A percentile compares a stretch with the other conserved stretches of the same genome.
Conservation (phyloP, 2,113 vertebrate genomes). For the Pipa parva region DNA sequence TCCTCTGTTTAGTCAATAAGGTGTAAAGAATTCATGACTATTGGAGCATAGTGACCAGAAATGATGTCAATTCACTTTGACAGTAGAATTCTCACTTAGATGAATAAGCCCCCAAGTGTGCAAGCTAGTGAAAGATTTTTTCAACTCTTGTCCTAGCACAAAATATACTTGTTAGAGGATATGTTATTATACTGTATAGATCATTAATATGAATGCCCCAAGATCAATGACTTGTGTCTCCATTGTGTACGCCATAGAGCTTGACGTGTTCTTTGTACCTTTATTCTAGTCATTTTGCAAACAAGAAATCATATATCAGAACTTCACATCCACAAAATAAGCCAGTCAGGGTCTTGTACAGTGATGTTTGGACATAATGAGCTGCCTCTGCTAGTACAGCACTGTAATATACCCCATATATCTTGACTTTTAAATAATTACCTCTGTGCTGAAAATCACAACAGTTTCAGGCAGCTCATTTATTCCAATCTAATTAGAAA, state of each 20-base stretch:
- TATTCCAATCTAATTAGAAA: constrained; percentile 46
- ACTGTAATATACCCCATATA: constrained; percentile 7
- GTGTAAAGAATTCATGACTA: no score
- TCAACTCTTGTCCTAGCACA: not conserved
- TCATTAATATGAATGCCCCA: constrained; percentile 11
- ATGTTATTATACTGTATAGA: constrained; percentile 4
- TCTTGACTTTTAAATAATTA: constrained; percentile 47
- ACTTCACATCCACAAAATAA: constrained; percentile 30
- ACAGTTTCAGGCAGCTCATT: constrained; percentile 38
- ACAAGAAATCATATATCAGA: constrained; percentile 38
- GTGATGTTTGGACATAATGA: constrained; percentile 28
- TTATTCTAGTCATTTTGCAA: constrained; percentile 19
- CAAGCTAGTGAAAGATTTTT: not conserved
- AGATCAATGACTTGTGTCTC: not conserved
- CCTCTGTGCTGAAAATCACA: constrained; percentile 46
- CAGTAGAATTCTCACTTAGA: no score
- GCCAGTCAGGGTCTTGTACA: constrained; percentile 22
- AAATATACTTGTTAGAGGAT: no score
- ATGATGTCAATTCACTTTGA: no score
- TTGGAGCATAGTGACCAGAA: no score
- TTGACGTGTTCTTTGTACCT: constrained; percentile 1
- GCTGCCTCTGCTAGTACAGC: constrained; percentile 39
- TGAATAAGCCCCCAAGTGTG: not conserved
- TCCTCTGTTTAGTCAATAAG: no score
- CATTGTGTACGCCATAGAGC: constrained; percentile 33